Evolutionary conservation across 2,888 invertebrate genomes (phyloP), one percentile per base, ranked within the genome.

Genomic region (Salpingus planirostris): DNA sequence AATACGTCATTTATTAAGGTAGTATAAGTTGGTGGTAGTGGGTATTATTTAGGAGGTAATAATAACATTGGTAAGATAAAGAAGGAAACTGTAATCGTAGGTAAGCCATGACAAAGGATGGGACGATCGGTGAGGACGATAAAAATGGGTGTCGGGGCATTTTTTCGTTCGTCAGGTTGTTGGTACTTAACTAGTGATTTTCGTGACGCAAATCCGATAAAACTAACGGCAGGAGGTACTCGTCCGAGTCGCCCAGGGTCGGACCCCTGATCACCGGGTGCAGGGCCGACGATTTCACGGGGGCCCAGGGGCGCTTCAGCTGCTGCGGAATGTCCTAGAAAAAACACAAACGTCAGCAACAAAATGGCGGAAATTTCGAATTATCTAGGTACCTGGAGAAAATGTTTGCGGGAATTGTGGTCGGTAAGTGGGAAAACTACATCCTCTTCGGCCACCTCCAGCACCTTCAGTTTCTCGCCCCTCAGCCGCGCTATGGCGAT

Each of bases 401-500:
- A n/a, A n/a, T n/a, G n/a, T n/a, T n/a, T n/a, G n/a, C n/a, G n/a
- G n/a, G n/a, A n/a, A n/a, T n/a, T n/a, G n/a, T n/a, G n/a, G n/a
- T n/a, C n/a, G n/a, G n/a, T n/a, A 21, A 21, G 8, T 21, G 8
- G 6, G 21, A 46, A 54, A 14, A 60, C 43, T 36, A 73, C 62
- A 51, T 72, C 69, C 27, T 61, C 61, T 42, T 69, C 66, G 7
- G 78, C 74, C 40, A 80, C 69, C 46, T 69, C 69, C 21, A 80
- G 61, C 24, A 66, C 65, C 41, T 67, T 67, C 42, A 80, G 60
- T 15, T 65, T 66, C 12, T 66, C 54, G 25, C 73, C 73, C 31
- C 77, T 64, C 18, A 80, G 65, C 42, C 79, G 67, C 21, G 76
- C 74, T 29, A 81, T 75, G 12, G 78, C 79, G 15, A 79, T 65